phyloP scores from a whole-genome alignment of 2,797 vertebrate species.

The Gallinago stenura region DNA sequence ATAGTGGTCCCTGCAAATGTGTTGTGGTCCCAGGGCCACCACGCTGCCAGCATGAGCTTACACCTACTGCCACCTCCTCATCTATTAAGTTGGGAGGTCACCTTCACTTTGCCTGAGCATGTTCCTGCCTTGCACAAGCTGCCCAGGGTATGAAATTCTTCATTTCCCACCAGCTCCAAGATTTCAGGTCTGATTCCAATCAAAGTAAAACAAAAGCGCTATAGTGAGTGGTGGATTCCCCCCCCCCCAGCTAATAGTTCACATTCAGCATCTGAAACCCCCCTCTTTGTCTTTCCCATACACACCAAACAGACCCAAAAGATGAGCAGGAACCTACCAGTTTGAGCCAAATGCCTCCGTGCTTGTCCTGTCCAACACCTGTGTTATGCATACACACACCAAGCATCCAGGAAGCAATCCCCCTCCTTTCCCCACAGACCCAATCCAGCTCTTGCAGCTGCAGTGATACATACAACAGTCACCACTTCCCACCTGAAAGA shows the following conservation, averaged over 20 bases:
- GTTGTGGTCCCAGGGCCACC: not conserved
- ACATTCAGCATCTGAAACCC: not conserved
- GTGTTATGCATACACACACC: not conserved
- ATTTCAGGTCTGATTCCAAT: not conserved
- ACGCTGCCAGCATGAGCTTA: rapidly evolving
- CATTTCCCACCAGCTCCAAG: not conserved
- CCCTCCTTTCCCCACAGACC: not conserved
- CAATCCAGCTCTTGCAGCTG: not conserved
- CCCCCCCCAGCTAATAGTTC: not conserved
- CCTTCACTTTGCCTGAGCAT: not conserved
- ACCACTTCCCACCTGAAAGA: not conserved
- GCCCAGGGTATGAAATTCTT: not conserved
- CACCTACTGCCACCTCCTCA: not conserved
- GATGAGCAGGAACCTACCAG: not conserved
- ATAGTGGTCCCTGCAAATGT: too few relatives aligned
- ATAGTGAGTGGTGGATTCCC: not conserved
- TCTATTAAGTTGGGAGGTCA: not conserved
- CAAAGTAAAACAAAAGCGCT: not conserved
- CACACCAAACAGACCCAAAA: not conserved
- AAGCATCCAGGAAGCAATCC: not conserved
- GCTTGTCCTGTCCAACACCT: not conserved
- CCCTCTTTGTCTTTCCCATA: not conserved
- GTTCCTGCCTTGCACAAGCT: not conserved
- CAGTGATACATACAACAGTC: not conserved
- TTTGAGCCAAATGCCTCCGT: not conserved